A percentile compares a stretch with the other conserved stretches of the same genome.
These are phyloP conservation scores for Caerostris darwini DNA, from an alignment of 1,140 invertebrate genomes.

Conservation along the genomic window DNA sequence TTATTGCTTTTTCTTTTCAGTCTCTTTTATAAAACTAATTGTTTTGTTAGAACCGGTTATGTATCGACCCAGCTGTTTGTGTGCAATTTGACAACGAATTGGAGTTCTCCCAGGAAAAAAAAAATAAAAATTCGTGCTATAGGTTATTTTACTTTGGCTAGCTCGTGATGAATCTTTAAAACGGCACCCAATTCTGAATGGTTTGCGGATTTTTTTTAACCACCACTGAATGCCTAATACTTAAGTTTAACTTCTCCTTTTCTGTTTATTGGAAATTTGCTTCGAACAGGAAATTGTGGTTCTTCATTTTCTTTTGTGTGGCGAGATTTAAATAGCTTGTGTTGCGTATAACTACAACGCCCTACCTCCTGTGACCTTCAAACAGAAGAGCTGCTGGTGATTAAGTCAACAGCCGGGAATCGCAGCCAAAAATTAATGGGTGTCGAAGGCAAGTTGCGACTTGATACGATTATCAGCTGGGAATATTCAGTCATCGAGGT, in stretches of 20 bases:
- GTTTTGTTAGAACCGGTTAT: background rate
- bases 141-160: background rate
- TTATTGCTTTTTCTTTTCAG: background rate
- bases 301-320: background rate
- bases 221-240: background rate
- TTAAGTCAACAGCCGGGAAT: slow-evolving; percentile 24
- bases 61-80: background rate
- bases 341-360: background rate
- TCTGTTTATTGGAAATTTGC: background rate
- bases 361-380: slow-evolving; percentile 24
- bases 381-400: background rate
- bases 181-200: background rate
- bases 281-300: background rate
- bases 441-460: background rate
- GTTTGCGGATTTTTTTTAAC: background rate
- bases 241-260: background rate
- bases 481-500: background rate
- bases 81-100: background rate
- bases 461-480: background rate
- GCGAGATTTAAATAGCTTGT: slow-evolving; percentile 9
- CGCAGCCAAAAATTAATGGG: slow-evolving; percentile 10
- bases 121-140: background rate
- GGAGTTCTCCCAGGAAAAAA: no score
- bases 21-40: background rate
- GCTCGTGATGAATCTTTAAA: background rate